Percentiles rank a stretch among this genome's conserved stretches.
Evolutionary conservation across 2,113 vertebrate species (phyloP).

Genomic region (Halichoerus grypus): DNA sequence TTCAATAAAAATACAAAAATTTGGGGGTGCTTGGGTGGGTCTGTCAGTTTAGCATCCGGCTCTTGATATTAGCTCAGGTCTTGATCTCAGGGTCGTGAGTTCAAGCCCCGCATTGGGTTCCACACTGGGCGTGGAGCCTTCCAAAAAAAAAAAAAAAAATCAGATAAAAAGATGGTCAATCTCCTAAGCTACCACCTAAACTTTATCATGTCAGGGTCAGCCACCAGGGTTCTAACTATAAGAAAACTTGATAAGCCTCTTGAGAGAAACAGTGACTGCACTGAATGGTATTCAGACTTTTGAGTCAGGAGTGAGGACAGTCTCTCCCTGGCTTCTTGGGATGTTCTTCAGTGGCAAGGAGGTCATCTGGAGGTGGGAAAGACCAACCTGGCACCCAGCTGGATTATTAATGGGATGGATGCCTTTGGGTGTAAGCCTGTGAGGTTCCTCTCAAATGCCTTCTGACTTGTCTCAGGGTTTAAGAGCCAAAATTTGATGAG

Average conservation of each 20-base stretch:
- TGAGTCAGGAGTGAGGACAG: neutral
- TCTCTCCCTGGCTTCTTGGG: neutral
- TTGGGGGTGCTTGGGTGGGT: neutral
- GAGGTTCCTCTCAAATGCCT: neutral
- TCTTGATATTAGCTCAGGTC: neutral
- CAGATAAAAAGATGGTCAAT: neutral
- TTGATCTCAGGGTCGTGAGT: neutral
- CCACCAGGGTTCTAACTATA: neutral
- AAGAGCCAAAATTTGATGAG: neutral
- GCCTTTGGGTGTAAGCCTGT: neutral
- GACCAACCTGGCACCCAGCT: neutral
- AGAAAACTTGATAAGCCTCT: neutral
- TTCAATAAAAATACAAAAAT: neutral
- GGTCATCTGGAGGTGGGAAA: neutral
- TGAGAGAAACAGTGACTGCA: neutral
- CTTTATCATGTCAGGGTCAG: neutral
- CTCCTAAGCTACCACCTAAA: neutral
- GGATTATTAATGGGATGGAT: neutral
- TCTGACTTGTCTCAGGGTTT: neutral
- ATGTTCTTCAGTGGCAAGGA: neutral
- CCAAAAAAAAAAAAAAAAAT: neutral
- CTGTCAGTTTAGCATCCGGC: neutral
- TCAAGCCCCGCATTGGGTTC: neutral
- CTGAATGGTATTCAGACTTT: neutral
- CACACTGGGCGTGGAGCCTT: neutral